These are phyloP conservation scores for Polydrusus pterygomalis DNA, from an alignment of 2,888 invertebrate genomes.

Conservation along the genomic window DNA sequence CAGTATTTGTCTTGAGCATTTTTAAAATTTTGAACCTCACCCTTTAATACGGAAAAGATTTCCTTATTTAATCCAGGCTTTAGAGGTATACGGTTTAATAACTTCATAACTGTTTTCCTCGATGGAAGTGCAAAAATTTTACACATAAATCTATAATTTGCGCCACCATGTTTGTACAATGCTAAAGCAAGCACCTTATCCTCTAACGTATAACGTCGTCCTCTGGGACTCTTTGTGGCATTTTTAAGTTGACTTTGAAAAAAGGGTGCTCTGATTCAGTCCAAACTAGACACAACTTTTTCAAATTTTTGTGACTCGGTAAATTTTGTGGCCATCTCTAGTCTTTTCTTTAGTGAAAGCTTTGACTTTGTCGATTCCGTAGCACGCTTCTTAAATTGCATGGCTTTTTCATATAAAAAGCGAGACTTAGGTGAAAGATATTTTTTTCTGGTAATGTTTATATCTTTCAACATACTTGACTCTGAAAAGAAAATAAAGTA, in stretches of 20 bases:
- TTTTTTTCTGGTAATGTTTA: background rate
- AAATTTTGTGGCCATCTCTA: background rate
- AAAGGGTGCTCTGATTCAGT: conserved; percentile 25
- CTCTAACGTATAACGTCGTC: conserved; percentile 50
- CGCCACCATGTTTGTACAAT: conserved; percentile 50
- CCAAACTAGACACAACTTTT: conserved; percentile 25
- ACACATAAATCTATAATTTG: conserved; percentile 50
- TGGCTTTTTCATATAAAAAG: background rate
- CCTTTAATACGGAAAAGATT: conserved; percentile 49
- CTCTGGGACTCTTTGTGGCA: conserved; percentile 35
- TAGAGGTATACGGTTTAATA: conserved; percentile 56
- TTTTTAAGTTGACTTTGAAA: conserved; percentile 41
- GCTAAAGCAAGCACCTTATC: conserved; percentile 56
- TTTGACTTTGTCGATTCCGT: background rate
- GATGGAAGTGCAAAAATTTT: conserved; percentile 56
- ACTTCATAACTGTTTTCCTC: conserved; percentile 47
- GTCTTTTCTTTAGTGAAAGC: background rate
- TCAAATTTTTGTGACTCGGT: background rate
- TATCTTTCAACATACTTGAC: background rate
- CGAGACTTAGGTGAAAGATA: background rate
- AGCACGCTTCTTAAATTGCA: background rate
- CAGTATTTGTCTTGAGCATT: conserved; percentile 39
- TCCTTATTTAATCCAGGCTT: conserved; percentile 48
- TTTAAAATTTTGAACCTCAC: conserved; percentile 40
- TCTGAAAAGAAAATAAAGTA: background rate